Evolutionary conservation across 1,140 invertebrate genomes (phyloP).

Genomic region (Brachionus rotundiformis): DNA sequence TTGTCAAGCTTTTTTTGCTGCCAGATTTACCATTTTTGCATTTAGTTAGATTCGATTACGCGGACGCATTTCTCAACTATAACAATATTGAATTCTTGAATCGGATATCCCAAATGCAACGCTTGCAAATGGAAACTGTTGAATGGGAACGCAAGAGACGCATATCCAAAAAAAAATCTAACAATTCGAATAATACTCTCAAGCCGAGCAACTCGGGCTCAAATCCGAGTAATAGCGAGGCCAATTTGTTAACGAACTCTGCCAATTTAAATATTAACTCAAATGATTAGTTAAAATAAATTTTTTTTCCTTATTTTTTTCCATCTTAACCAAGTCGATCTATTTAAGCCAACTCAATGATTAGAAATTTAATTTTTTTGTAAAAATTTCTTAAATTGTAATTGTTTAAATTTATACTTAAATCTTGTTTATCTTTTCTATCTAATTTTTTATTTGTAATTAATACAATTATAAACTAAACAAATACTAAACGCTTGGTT

Average conservation of each 20-base stretch:
- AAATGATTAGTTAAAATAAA: not conserved
- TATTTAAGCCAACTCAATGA: not conserved
- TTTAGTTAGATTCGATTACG: constrained; percentile 42
- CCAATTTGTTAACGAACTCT: constrained; percentile 2
- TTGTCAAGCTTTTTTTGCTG: not conserved
- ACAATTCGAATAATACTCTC: not conserved
- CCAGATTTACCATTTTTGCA: not conserved
- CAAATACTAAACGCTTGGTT: not conserved
- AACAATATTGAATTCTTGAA: constrained; percentile 47
- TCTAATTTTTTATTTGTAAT: constrained; percentile 1
- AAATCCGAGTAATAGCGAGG: not conserved
- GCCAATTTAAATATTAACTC: constrained; percentile 19
- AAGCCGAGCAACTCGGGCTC: not conserved
- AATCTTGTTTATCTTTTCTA: not conserved
- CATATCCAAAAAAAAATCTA: constrained; percentile 40
- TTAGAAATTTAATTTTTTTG: not conserved
- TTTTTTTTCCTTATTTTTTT: not conserved
- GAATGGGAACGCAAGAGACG: constrained; percentile 42
- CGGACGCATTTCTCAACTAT: constrained; percentile 36
- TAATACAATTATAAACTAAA: not conserved
- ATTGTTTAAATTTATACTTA: not conserved
- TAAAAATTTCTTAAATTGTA: not conserved
- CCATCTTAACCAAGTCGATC: not conserved
- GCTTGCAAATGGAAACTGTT: constrained; percentile 43
- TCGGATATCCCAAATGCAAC: constrained; percentile 48